Conservation (phyloP, 2,888 invertebrate species). For the Sarcophaga carnaria region DNA sequence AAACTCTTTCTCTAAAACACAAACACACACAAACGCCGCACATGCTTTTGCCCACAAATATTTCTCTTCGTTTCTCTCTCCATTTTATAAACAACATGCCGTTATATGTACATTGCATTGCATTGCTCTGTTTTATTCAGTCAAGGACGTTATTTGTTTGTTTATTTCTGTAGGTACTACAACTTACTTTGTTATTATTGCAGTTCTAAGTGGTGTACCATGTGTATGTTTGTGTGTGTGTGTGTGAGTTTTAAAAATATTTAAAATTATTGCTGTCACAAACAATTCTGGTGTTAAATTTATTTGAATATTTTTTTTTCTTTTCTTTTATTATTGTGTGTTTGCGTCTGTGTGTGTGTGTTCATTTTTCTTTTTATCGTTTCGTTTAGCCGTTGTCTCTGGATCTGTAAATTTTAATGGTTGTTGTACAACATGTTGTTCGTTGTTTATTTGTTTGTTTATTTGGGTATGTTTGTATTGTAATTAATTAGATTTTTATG, state of each 20-base stretch:
- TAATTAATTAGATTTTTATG: conserved; percentile 56
- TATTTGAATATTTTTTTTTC: conserved; percentile 22
- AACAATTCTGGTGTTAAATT: conserved; percentile 34
- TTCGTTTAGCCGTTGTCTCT: conserved; percentile 2
- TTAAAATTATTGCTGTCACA: conserved; percentile 33
- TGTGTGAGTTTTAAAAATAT: conserved; percentile 29
- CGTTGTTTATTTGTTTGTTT: conserved; percentile 32
- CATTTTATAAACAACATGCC: conserved; percentile 15
- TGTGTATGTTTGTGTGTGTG: not conserved
- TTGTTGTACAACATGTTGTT: conserved; percentile 22
- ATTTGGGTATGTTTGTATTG: conserved; percentile 16
- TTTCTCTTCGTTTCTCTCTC: not conserved
- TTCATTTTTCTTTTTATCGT: too few relatives aligned
- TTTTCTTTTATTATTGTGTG: not conserved
- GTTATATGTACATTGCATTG: conserved; percentile 14
- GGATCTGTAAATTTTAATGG: conserved; percentile 5
- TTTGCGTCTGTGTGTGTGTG: too few relatives aligned
- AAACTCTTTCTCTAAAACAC: too few relatives aligned
- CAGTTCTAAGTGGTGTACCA: not conserved
- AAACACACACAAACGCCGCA: not conserved
- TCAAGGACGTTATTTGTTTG: conserved; percentile 61
- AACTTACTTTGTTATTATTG: not conserved
- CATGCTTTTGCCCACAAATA: not conserved
- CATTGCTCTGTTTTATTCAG: conserved; percentile 28
- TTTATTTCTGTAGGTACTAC: conserved; percentile 23